phyloP scores from a whole-genome alignment of 2,797 vertebrate genomes.

The Hemitrygon akajei region DNA sequence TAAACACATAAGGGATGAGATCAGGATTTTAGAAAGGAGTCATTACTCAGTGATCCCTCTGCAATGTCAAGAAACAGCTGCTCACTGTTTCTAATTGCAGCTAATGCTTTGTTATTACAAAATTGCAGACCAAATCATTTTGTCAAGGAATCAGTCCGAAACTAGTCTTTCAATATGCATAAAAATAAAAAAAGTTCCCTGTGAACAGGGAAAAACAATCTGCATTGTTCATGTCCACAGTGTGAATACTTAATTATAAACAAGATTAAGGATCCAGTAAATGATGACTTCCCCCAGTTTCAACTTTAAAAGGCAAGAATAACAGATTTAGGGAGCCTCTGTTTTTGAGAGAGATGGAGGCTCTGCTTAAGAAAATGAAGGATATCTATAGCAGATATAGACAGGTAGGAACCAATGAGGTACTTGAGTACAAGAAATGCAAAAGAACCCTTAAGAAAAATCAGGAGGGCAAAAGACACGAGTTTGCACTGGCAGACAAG shows the following conservation, averaged over 20 bases:
- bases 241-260: background rate
- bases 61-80: background rate
- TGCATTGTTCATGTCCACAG: background rate
- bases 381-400: too few species aligned
- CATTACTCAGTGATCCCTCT: constrained; percentile 20
- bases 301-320: too few species aligned
- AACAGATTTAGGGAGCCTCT: too few species aligned
- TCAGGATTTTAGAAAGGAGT: background rate
- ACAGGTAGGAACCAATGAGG: too few species aligned
- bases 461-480: too few species aligned
- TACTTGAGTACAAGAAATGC: too few species aligned
- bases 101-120: background rate
- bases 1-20: constrained; percentile 24
- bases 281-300: background rate
- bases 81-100: background rate
- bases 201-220: background rate
- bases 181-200: background rate
- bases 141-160: background rate
- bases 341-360: too few species aligned
- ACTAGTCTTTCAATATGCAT: background rate
- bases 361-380: too few species aligned
- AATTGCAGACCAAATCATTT: background rate
- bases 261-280: background rate
- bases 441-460: too few species aligned
- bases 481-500: too few species aligned